These are phyloP conservation scores for Gallinago solitaria DNA, from an alignment of 2,797 vertebrate species.

Conservation along the genomic window DNA sequence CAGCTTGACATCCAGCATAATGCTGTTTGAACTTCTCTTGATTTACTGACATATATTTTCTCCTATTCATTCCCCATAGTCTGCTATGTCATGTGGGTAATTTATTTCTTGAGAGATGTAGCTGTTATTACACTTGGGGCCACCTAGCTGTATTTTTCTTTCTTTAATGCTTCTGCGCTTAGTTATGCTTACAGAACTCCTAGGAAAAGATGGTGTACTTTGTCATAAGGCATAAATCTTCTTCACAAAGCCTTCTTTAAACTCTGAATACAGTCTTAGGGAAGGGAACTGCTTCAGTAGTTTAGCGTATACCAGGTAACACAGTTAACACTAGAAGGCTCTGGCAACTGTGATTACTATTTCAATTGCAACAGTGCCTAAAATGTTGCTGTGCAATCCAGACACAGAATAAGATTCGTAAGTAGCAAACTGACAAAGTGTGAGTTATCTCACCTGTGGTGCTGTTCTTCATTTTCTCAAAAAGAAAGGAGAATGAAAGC, in stretches of 20 bases:
- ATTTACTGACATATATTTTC: slow-evolving; percentile 54
- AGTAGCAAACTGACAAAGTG: background rate
- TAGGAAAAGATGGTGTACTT: background rate
- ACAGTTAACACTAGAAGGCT: background rate
- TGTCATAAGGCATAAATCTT: slow-evolving; percentile 42
- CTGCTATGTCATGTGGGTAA: slow-evolving; percentile 30
- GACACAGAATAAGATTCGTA: background rate
- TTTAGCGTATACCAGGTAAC: background rate
- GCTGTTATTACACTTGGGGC: slow-evolving; percentile 19
- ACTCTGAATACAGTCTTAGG: background rate
- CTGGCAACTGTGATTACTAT: background rate
- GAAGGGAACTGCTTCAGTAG: background rate
- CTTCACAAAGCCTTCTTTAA: background rate
- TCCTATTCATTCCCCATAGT: slow-evolving; percentile 41
- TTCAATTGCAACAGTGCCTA: background rate
- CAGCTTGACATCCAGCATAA: background rate
- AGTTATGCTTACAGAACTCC: slow-evolving; percentile 11
- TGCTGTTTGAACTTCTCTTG: background rate
- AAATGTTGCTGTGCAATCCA: background rate
- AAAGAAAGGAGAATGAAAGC: background rate
- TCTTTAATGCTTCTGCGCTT: slow-evolving; percentile 29
- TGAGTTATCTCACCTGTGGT: background rate
- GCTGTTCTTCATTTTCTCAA: background rate
- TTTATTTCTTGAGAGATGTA: slow-evolving; percentile 45
- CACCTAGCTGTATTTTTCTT: slow-evolving; percentile 44